A percentile compares a stretch with the other conserved stretches of the same genome.
Evolutionary conservation across 64 coral and sea anemone genomes (phyloP).

Genomic region (Catalaphyllia jardinei): DNA sequence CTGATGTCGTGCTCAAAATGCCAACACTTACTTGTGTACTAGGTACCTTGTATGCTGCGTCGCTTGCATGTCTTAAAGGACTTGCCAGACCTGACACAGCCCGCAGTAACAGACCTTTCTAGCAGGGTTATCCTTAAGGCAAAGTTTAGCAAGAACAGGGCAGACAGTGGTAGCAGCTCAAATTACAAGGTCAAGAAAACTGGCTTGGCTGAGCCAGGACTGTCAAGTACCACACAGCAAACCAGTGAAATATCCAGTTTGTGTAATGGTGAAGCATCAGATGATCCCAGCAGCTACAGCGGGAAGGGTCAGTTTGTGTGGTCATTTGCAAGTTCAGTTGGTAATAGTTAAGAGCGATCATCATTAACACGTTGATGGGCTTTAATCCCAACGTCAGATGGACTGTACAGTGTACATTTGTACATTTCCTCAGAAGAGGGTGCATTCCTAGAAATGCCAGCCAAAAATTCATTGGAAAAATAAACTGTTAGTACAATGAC

Average conservation of each 20-base stretch:
- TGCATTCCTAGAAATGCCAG: too few relatives aligned
- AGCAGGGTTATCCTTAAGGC: conserved; percentile 51
- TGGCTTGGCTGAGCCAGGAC: conserved; percentile 2
- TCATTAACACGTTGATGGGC: not conserved
- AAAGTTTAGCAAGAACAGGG: conserved; percentile 51
- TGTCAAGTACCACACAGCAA: not conserved
- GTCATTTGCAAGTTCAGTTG: not conserved
- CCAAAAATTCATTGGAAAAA: too few relatives aligned
- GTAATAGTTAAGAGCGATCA: too few relatives aligned
- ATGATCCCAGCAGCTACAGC: not conserved
- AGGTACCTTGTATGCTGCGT: conserved; percentile 81
- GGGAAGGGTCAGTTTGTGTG: conserved; percentile 42
- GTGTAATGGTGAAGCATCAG: conserved; percentile 65
- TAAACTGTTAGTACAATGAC: too few relatives aligned
- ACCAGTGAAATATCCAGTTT: not conserved
- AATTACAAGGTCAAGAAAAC: conserved; percentile 44
- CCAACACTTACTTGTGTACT: not conserved
- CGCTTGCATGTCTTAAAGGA: conserved; percentile 86
- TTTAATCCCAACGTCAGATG: too few relatives aligned
- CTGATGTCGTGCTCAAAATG: not conserved
- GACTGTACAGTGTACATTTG: too few relatives aligned
- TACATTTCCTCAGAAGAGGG: too few relatives aligned
- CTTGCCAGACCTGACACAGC: conserved; percentile 74
- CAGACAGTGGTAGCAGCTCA: conserved; percentile 30
- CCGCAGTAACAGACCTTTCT: conserved; percentile 77